Percentiles rank a stretch among this genome's conserved stretches.
Evolutionary conservation across 1,140 invertebrate species (phyloP).

Genomic region (Neodiprion pinetum): DNA sequence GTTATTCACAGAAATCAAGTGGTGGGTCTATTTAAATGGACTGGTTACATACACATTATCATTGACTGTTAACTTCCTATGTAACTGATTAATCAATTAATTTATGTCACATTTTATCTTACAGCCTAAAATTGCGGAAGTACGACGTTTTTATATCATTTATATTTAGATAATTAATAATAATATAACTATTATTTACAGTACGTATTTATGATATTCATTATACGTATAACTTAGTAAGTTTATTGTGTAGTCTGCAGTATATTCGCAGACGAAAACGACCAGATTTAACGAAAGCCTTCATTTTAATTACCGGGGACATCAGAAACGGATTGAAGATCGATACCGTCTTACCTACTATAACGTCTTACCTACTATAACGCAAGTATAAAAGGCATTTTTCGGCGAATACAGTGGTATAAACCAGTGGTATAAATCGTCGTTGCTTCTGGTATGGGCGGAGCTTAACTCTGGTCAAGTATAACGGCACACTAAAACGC

Average conservation of each 20-base stretch:
- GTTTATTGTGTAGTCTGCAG: too few species aligned
- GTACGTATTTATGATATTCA: neutral
- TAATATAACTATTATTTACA: conserved; percentile 9
- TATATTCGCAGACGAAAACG: too few species aligned
- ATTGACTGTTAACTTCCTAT: conserved; percentile 1
- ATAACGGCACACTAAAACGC: conserved; percentile 29
- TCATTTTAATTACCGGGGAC: neutral
- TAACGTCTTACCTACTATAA: neutral
- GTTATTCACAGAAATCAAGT: neutral
- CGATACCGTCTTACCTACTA: neutral
- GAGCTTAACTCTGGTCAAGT: conserved; percentile 17
- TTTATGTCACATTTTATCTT: neutral
- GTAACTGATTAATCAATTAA: neutral
- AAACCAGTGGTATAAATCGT: too few species aligned
- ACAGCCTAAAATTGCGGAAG: conserved; percentile 7
- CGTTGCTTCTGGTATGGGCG: too few species aligned
- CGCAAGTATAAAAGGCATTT: conserved; percentile 4
- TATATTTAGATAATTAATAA: neutral
- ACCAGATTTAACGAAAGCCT: too few species aligned
- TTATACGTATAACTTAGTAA: neutral
- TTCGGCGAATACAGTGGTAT: neutral
- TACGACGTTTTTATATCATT: conserved; percentile 1
- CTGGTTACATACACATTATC: neutral
- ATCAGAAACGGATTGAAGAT: too few species aligned
- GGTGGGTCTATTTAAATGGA: neutral